These are phyloP conservation scores for Bembecia ichneumoniformis DNA, from an alignment of 2,888 invertebrate genomes.

Conservation along the genomic window DNA sequence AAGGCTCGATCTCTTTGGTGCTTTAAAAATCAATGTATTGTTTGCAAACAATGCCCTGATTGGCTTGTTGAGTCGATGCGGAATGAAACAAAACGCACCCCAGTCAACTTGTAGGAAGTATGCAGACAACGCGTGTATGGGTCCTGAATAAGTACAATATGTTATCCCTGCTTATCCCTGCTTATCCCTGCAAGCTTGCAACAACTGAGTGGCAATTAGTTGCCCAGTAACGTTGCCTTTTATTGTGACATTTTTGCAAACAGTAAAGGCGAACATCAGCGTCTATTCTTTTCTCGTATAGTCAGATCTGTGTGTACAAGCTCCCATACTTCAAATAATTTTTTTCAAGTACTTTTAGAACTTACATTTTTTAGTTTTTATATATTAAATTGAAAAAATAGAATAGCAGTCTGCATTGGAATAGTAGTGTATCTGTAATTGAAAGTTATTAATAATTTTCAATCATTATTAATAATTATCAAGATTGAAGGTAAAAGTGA, in stretches of 20 bases:
- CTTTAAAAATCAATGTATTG: constrained; percentile 2
- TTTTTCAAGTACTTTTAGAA: not conserved
- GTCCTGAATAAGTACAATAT: not conserved
- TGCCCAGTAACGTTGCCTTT: constrained; percentile 1
- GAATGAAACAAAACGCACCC: constrained; percentile 2
- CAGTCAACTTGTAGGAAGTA: not conserved
- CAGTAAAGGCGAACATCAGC: too few species aligned
- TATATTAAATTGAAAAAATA: too few species aligned
- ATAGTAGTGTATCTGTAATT: too few species aligned
- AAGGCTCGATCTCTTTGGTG: not conserved
- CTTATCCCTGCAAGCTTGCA: constrained; percentile 4
- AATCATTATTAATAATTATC: too few species aligned
- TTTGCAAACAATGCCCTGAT: constrained; percentile 33
- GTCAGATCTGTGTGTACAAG: not conserved
- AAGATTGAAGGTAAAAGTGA: too few species aligned
- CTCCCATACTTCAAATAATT: too few species aligned
- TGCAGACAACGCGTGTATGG: not conserved
- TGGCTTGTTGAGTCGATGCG: constrained; percentile 25
- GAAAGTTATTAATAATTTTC: too few species aligned
- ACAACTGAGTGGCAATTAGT: constrained; percentile 18
- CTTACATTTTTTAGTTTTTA: too few species aligned
- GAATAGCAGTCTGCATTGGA: too few species aligned
- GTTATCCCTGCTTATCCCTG: not conserved
- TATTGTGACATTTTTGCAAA: too few species aligned
- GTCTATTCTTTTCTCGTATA: constrained; percentile 2